A percentile compares a stretch with the other conserved stretches of the same genome.
These are phyloP conservation scores for Campaea margaritaria DNA, from an alignment of 2,888 invertebrate species.

Conservation along the genomic window DNA sequence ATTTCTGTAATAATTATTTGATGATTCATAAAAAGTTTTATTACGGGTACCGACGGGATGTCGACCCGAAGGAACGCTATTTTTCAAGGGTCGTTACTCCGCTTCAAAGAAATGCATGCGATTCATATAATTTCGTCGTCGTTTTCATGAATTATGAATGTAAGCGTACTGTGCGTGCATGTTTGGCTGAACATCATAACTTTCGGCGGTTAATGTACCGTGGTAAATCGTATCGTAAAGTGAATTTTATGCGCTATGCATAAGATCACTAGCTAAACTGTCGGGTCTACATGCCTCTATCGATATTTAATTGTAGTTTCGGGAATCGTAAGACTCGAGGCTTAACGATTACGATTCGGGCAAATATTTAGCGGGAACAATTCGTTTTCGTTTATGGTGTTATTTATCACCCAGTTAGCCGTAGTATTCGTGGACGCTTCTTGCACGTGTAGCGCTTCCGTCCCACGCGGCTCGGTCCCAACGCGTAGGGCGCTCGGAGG, in stretches of 20 bases:
- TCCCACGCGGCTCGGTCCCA: too few species aligned
- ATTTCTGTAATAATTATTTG: slow-evolving; percentile 2
- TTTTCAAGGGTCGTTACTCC: slow-evolving; percentile 14
- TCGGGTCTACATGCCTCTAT: neutral
- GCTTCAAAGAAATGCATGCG: slow-evolving; percentile 13
- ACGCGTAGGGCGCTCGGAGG: slow-evolving; percentile 48
- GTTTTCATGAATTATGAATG: too few species aligned
- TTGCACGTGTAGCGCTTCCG: too few species aligned
- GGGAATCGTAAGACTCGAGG: too few species aligned
- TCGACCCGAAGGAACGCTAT: slow-evolving; percentile 12
- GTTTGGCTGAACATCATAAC: neutral
- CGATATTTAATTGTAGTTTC: too few species aligned
- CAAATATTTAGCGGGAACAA: too few species aligned
- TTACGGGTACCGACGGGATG: neutral
- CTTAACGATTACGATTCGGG: too few species aligned
- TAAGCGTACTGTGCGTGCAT: neutral
- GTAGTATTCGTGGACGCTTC: too few species aligned
- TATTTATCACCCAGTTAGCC: too few species aligned
- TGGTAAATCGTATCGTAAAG: too few species aligned
- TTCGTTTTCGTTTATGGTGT: too few species aligned
- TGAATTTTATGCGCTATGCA: neutral
- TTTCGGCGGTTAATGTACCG: neutral
- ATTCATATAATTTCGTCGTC: neutral
- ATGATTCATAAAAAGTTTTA: slow-evolving; percentile 21
- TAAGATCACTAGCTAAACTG: neutral